phyloP scores from a whole-genome alignment of 92 coral and sea anemone species.

The Zoanthus sansibaricus region DNA sequence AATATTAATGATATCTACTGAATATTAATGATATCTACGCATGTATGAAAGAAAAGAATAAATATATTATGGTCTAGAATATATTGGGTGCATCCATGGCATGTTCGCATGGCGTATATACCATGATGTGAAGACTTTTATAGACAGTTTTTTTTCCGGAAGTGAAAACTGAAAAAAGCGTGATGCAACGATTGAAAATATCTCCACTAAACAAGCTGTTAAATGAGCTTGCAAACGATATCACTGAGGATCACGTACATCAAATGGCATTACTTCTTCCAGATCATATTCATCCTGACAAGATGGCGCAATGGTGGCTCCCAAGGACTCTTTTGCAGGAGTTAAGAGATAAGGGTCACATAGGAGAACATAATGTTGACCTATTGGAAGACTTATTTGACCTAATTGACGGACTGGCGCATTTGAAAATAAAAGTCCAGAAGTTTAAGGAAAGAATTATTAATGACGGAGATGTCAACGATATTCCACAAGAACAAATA shows the following conservation, averaged over 20 bases:
- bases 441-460: background rate
- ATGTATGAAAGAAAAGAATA: too few species aligned
- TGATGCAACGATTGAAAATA: too few species aligned
- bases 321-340: background rate
- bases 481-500: background rate
- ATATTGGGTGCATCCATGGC: too few species aligned
- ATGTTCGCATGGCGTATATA: too few species aligned
- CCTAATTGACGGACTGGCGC: background rate
- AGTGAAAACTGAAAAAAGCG: too few species aligned
- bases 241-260: background rate
- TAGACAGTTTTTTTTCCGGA: too few species aligned
- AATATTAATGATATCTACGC: too few species aligned
- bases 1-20: too few species aligned
- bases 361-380: conserved; percentile 30
- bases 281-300: background rate
- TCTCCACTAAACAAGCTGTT: background rate
- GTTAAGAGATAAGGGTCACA: conserved; percentile 1
- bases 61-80: too few species aligned
- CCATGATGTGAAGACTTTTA: too few species aligned
- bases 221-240: background rate
- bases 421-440: background rate
- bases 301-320: background rate
- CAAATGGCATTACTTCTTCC: conserved; percentile 24
- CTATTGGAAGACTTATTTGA: background rate
- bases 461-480: background rate